Evolutionary conservation across 1,140 invertebrate species (phyloP), one percentile per base, ranked within the genome.

Genomic region (Bombus difficillimus): DNA sequence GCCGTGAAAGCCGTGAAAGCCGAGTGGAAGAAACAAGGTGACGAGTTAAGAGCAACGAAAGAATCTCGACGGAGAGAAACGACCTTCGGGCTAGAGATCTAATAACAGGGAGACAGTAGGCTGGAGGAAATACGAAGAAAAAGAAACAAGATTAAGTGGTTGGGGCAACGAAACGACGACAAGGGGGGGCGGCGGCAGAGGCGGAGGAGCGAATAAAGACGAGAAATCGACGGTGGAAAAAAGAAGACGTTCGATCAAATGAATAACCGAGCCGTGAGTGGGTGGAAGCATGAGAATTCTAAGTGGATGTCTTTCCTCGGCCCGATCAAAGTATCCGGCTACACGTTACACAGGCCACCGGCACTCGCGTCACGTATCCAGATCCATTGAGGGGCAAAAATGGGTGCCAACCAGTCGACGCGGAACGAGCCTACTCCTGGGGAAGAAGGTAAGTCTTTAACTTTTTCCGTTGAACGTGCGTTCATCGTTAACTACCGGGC

Each of bases 341-440:
- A 62, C 84, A 57, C 66, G 69, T 74, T 89, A 78, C 81, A 84
- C 32, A 72, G 88, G 37, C 77, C 69, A 62, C 72, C 88, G 64
- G 34, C 81, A 76, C 78, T 83, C 79, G 81, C 73, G 76, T 87
- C 86, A 72, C 79, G 85, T 90, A 83, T 85, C 68, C 59, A 88
- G 72, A 87, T 86, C 81, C 75, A 90, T 85, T 88, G 81, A 90
- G 75, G 39, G 82, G 57, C 78, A 68, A 92, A 92, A 89, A 95
- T 95, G 94, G 94, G 94, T 77, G 94, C 93, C 79, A 94, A 93
- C 83, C 94, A 95, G 79, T 95, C 94, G 64, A 90, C 90, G 43
- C 88, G 93, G 71, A 93, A 90, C 81, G 79, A 92, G 69, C 93
- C 94, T 69, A 93, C 87, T 57, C 92, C 93, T 25, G 94, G 94